These are phyloP conservation scores for Mylabris phalerata DNA, from an alignment of 1,140 invertebrate genomes.

Conservation along the genomic window DNA sequence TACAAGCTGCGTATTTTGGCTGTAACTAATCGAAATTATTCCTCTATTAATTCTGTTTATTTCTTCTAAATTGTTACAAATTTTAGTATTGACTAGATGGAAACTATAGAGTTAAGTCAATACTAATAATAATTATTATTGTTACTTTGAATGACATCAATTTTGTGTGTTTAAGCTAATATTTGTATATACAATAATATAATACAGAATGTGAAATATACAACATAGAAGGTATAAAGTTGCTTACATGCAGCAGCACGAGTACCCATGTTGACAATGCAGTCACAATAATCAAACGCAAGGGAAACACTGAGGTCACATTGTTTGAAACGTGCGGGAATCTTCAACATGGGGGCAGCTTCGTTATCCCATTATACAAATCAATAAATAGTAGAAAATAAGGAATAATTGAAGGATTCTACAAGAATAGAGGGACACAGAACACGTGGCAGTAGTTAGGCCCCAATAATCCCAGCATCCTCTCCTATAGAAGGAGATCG, in stretches of 20 bases:
- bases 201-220: constrained; percentile 1
- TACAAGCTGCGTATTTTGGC: constrained; percentile 94
- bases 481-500: constrained; percentile 26
- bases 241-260: constrained; percentile 65
- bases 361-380: constrained; percentile 41
- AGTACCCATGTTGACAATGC: constrained; percentile 61
- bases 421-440: constrained; percentile 37
- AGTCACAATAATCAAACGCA: constrained; percentile 46
- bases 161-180: no score
- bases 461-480: constrained; percentile 25
- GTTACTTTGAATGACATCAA: no score
- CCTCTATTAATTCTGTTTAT: no score
- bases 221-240: constrained; percentile 31
- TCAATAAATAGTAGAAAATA: constrained; percentile 40
- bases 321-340: constrained; percentile 45
- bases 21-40: constrained; percentile 64
- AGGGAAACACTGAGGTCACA: constrained; percentile 45
- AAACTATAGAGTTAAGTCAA: no score
- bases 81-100: no score
- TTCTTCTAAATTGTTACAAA: no score
- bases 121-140: no score
- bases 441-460: constrained; percentile 31
- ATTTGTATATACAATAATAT: no score
- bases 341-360: constrained; percentile 44
- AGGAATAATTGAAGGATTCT: constrained; percentile 39